Conservation (phyloP, 2,113 vertebrate species). For the Brachionichthys hirsutus region DNA sequence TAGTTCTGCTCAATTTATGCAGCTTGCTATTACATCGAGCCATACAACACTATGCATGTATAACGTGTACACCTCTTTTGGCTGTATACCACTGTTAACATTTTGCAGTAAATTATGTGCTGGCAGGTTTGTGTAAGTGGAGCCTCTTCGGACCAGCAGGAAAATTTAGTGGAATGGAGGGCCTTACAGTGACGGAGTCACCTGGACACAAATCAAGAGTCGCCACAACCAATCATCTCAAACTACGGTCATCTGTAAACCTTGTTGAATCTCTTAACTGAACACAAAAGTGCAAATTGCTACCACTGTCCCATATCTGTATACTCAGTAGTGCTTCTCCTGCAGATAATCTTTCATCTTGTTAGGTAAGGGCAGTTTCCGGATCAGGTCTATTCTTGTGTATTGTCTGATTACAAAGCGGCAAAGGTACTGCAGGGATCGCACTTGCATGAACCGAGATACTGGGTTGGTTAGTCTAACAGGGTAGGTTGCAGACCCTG, state of each 20-base stretch:
- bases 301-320: conserved; percentile 77
- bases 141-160: conserved; percentile 45
- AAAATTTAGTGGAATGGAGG: conserved; percentile 61
- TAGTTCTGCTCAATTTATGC: conserved; percentile 32
- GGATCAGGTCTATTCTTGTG: conserved; percentile 97
- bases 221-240: too few relatives aligned
- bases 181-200: conserved; percentile 56
- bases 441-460: conserved; percentile 99
- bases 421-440: conserved; percentile 97
- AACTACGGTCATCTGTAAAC: conserved; percentile 89
- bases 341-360: conserved; percentile 99
- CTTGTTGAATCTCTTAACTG: conserved; percentile 82
- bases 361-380: conserved; percentile 99
- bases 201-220: conserved; percentile 59
- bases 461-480: conserved; percentile 96
- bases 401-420: conserved; percentile 98
- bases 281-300: conserved; percentile 94
- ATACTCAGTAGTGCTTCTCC: conserved; percentile 99
- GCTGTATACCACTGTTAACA: conserved; percentile 37
- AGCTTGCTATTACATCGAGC: conserved; percentile 29
- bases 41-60: conserved; percentile 23
- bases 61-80: conserved; percentile 25
- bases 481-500: conserved; percentile 94
- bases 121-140: conserved; percentile 38
- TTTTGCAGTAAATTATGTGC: conserved; percentile 44